Percentiles rank a stretch among this genome's conserved stretches.
These are phyloP conservation scores for Drosophila meridionalis DNA, from an alignment of 2,888 invertebrate genomes.

Conservation along the genomic window DNA sequence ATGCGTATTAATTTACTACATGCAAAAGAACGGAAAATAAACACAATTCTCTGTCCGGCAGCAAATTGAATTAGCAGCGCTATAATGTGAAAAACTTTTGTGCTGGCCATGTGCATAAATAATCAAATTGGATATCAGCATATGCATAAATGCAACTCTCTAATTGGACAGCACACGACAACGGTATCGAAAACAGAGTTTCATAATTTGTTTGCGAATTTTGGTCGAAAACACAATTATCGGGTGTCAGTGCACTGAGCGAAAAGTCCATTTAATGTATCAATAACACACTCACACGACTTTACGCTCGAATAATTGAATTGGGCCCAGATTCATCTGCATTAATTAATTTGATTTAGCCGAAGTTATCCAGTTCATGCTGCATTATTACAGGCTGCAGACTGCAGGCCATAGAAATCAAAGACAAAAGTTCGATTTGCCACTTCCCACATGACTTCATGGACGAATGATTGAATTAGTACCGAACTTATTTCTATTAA, in stretches of 20 bases:
- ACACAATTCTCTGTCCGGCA: not conserved
- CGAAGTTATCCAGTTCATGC: constrained; percentile 25
- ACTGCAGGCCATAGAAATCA: not conserved
- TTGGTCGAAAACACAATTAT: constrained; percentile 8
- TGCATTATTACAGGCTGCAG: constrained; percentile 10
- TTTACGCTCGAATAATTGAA: constrained; percentile 22
- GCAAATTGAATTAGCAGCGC: not conserved
- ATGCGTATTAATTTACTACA: constrained; percentile 20
- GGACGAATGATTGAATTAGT: constrained; percentile 33
- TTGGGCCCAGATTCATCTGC: constrained; percentile 55
- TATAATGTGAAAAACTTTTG: not conserved
- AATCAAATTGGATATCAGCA: not conserved
- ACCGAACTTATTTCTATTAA: constrained; percentile 49
- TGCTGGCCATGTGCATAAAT: not conserved
- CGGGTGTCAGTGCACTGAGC: constrained; percentile 25
- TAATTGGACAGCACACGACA: constrained; percentile 4
- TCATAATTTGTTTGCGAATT: constrained; percentile 24
- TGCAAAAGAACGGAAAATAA: not conserved
- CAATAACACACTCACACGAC: constrained; percentile 29
- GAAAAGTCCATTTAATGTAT: constrained; percentile 38
- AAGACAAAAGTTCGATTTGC: constrained; percentile 1
- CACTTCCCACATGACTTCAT: not conserved
- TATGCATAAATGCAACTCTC: not conserved
- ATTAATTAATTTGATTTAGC: constrained; percentile 53
- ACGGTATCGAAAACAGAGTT: constrained; percentile 7